Evolutionary conservation across 2,888 invertebrate genomes (phyloP).

Genomic region (Diplazon laetatorius): DNA sequence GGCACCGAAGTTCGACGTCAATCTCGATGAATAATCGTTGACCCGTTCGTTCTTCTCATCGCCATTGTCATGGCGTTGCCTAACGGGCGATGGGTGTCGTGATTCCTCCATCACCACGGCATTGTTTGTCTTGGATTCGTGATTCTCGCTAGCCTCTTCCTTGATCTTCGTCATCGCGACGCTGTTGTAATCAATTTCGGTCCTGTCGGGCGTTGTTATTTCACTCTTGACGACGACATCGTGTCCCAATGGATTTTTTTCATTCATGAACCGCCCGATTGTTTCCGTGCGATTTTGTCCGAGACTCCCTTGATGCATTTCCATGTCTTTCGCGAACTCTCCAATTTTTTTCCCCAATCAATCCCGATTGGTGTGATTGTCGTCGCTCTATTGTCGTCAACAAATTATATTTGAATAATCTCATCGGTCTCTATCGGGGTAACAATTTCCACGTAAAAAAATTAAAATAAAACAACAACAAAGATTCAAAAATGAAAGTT

Average conservation of each 20-base stretch:
- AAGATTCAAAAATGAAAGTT: background rate
- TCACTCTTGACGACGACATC: slow-evolving; percentile 67
- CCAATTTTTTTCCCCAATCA: no score
- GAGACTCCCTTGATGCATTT: slow-evolving; percentile 78
- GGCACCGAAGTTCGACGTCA: slow-evolving; percentile 13
- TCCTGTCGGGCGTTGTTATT: slow-evolving; percentile 51
- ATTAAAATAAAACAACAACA: background rate
- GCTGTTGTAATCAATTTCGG: slow-evolving; percentile 33
- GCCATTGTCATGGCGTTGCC: slow-evolving; percentile 4
- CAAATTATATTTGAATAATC: no score
- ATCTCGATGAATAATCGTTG: slow-evolving; percentile 29
- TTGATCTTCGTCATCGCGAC: slow-evolving; percentile 72
- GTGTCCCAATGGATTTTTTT: slow-evolving; percentile 46
- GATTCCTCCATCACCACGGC: slow-evolving; percentile 1
- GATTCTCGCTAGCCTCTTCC: slow-evolving; percentile 67
- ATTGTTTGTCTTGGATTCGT: slow-evolving; percentile 26
- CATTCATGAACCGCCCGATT: slow-evolving; percentile 31
- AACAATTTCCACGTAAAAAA: background rate
- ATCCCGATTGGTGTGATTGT: no score
- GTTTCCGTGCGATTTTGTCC: slow-evolving; percentile 59
- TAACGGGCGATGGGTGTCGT: slow-evolving; percentile 28
- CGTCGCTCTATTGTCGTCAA: no score
- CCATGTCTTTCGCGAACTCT: slow-evolving; percentile 24
- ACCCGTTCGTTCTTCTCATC: slow-evolving; percentile 47
- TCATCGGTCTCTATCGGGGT: background rate